Conservation (phyloP, 2,888 invertebrate genomes). For the Euproctis similis region DNA sequence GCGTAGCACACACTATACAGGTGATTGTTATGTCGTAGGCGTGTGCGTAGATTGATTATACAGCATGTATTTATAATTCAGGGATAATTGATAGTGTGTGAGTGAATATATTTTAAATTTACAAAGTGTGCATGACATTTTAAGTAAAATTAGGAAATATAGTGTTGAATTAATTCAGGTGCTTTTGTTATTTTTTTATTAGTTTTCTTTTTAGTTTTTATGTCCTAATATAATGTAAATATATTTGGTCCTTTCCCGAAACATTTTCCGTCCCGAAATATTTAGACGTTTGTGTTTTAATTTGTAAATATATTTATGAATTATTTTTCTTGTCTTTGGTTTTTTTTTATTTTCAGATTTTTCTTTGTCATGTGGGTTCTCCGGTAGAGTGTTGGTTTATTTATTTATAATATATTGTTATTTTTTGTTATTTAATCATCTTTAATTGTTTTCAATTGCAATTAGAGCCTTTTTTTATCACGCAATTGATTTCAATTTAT, state of each 20-base stretch:
- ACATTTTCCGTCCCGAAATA: neutral
- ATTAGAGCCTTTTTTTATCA: constrained; percentile 10
- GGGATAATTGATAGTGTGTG: neutral
- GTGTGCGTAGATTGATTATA: constrained; percentile 28
- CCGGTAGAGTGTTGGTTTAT: constrained; percentile 64
- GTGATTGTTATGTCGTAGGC: constrained; percentile 30
- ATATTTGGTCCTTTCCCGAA: constrained; percentile 5
- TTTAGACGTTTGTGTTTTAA: constrained; percentile 11
- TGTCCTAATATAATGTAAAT: no score
- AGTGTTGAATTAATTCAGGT: no score
- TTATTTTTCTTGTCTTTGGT: constrained; percentile 32
- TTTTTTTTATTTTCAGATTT: constrained; percentile 55
- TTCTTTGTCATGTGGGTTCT: constrained; percentile 60
- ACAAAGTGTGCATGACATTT: no score
- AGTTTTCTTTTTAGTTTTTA: no score
- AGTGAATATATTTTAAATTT: no score
- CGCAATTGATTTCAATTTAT: constrained; percentile 36
- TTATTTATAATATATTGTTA: constrained; percentile 29
- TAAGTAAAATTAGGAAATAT: no score
- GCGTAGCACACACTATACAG: constrained; percentile 33
- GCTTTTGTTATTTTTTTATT: no score
- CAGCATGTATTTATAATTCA: no score
- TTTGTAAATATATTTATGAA: constrained; percentile 15
- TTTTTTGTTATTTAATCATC: no score
- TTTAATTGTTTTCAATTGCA: constrained; percentile 43